Base-by-base conservation (phyloP, 2,113 vertebrate species). In the Carlito syrichta region DNA sequence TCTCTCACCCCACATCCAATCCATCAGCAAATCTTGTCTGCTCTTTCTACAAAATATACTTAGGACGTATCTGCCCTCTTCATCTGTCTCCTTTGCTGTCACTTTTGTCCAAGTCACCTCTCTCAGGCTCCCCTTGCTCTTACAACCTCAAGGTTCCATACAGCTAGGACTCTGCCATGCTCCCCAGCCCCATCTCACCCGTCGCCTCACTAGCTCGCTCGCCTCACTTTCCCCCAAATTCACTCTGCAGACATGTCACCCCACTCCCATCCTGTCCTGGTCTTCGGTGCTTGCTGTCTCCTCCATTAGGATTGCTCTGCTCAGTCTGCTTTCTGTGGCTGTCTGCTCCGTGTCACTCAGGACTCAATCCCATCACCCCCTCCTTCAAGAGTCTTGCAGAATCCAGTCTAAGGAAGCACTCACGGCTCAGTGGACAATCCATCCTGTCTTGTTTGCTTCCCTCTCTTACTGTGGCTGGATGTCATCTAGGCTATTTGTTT, bases 171-270 rank as follows among this genome's bases (percentile, higher is more conserved):
- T 35, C 17, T 17, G 66, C 23, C 50, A 10, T 13, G 5, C 12
- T 66, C 27, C 74, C 19, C 19, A 32, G 45, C 14, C 30, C 22
- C 35, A 5, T 14, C 2, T 30, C 35, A 30, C 16, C 6, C 9
- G 5, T 50, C 40, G 9, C 45, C 71, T 78, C 19, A n/a, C n/a
- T n/a, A n/a, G 27, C 30, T 82, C 40, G 9, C 3, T n/a, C n/a
- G n/a, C n/a, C n/a, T n/a, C n/a, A n/a, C n/a, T n/a, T n/a, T n/a
- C n/a, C n/a, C n/a, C n/a, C n/a, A n/a, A n/a, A n/a, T n/a, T n/a
- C n/a, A 13, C 22, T 45, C 52, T 43, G 19, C 5, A 25, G 3
- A 23, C 0, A 0, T 7, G 19, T 43, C 27, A 16, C 0, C 0
- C 23, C 5, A 27, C 9, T 17, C 20, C 87, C 30, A 32, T 60